A percentile compares a stretch with the other conserved stretches of the same genome.
phyloP scores from a whole-genome alignment of 2,888 invertebrate genomes.

The Lochmaea crataegi region DNA sequence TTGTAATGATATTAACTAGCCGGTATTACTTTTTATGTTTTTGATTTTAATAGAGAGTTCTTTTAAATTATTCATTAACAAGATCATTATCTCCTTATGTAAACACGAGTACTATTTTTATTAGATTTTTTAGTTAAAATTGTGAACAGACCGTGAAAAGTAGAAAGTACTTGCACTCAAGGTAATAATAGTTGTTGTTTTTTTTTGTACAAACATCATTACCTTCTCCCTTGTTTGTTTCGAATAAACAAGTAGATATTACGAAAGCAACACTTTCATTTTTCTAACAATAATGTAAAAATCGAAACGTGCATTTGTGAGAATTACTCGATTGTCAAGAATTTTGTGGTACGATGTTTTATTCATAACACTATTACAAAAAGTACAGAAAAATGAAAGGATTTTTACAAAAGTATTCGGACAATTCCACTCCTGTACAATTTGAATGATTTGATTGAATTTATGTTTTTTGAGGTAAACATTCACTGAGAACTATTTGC shows the following conservation, averaged over 20 bases:
- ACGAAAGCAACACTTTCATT: not conserved
- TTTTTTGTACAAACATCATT: not conserved
- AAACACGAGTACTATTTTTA: no score
- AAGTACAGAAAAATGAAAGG: no score
- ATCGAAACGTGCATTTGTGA: not conserved
- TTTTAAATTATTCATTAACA: not conserved
- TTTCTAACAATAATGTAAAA: not conserved
- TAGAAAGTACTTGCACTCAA: not conserved
- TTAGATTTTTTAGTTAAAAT: not conserved
- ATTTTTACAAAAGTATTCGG: no score
- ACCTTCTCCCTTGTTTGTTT: not conserved
- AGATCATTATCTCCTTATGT: not conserved
- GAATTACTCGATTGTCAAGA: not conserved
- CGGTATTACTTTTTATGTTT: no score
- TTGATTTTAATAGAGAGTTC: no score
- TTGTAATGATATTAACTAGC: no score
- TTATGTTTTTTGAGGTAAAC: no score
- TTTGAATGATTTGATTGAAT: no score
- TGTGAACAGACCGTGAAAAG: constrained; percentile 7
- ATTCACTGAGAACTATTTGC: no score
- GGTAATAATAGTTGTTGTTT: not conserved
- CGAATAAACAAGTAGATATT: not conserved
- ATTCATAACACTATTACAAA: no score
- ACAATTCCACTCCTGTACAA: no score
- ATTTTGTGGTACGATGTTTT: not conserved